phyloP scores from a whole-genome alignment of 1,140 invertebrate species.

The Amphibalanus amphitrite region DNA sequence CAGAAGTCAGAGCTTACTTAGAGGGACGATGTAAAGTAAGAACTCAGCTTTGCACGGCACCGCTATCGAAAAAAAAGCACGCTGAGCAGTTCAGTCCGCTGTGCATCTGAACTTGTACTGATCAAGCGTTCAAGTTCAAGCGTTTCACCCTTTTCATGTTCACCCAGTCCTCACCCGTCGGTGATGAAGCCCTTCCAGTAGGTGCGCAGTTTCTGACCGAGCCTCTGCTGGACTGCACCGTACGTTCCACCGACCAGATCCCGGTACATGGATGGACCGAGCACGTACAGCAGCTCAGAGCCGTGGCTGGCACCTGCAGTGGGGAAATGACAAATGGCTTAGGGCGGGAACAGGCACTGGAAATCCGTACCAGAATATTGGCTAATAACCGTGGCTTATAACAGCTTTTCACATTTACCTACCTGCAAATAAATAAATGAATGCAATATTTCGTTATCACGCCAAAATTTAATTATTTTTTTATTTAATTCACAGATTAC shows the following conservation, averaged over 20 bases:
- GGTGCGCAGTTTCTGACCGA: background rate
- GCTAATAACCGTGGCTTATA: too few species aligned
- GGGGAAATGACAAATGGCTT: too few species aligned
- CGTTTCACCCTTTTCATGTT: background rate
- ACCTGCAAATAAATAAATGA: too few species aligned
- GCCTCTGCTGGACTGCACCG: background rate
- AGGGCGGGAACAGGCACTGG: too few species aligned
- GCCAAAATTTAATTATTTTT: too few species aligned
- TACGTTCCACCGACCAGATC: background rate
- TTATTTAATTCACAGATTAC: too few species aligned
- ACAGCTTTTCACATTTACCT: too few species aligned
- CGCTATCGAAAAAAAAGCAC: background rate
- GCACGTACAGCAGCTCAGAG: slow-evolving; percentile 2
- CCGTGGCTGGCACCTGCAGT: background rate
- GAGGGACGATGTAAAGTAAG: too few species aligned
- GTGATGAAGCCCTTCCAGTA: slow-evolving; percentile 1
- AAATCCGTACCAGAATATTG: too few species aligned
- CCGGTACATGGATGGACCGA: background rate
- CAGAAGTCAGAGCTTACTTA: background rate
- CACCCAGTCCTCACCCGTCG: background rate
- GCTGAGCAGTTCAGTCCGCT: background rate
- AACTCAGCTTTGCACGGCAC: background rate
- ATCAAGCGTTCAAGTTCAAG: background rate
- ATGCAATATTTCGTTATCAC: too few species aligned
- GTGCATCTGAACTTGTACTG: background rate